These are phyloP conservation scores for Leptopterna dolabrata DNA, from an alignment of 2,888 invertebrate genomes.

Conservation along the genomic window DNA sequence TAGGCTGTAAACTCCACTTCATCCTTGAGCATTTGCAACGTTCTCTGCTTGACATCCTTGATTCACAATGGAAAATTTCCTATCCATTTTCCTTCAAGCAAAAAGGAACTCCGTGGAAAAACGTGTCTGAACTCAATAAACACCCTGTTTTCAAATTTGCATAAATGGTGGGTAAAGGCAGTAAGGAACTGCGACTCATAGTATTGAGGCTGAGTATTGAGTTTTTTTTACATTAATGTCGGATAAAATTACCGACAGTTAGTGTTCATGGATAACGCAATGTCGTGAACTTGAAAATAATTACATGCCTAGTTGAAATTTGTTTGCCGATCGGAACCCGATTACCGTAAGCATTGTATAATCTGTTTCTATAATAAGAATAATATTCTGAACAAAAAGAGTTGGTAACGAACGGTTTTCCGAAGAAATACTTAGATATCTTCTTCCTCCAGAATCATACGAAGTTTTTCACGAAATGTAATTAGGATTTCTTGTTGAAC, in stretches of 20 bases:
- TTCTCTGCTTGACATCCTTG: constrained; percentile 27
- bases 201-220: background rate
- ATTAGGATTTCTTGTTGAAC: too few species aligned
- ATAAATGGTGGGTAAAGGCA: background rate
- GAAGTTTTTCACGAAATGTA: too few species aligned
- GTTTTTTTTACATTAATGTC: background rate
- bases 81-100: constrained; percentile 19
- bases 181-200: background rate
- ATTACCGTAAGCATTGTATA: background rate
- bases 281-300: background rate
- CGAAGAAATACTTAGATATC: too few species aligned
- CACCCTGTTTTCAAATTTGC: constrained; percentile 2
- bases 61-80: constrained; percentile 17
- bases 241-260: background rate
- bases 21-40: constrained; percentile 26
- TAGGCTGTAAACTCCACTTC: constrained; percentile 29
- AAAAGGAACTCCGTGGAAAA: constrained; percentile 7
- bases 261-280: background rate
- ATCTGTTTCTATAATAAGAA: background rate
- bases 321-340: background rate
- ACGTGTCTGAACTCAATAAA: background rate
- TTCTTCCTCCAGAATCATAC: too few species aligned
- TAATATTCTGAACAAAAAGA: background rate
- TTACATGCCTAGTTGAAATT: background rate
- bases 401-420: too few species aligned